Base-by-base conservation (phyloP, 2,113 vertebrate genomes). In the Muscicapa adusta region DNA sequence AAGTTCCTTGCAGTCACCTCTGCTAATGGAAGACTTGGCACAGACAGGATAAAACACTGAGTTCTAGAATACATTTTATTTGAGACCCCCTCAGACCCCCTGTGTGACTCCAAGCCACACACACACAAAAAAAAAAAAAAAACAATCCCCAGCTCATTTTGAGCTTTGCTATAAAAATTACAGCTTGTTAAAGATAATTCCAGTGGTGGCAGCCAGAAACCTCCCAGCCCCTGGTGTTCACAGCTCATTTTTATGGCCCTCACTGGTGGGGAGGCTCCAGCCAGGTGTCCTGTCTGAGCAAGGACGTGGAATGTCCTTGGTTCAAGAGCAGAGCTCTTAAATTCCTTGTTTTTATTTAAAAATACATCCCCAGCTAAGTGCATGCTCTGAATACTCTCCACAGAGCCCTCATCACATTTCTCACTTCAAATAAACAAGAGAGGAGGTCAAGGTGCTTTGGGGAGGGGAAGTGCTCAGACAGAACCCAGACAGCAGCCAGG, bases 11-110 rank as follows among this genome's bases (percentile, higher is more conserved):
- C 67, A 63, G 65, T 66, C 68, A 51, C 53, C 61, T 45, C n/a
- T 54, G 71, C 90, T 96, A 97, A 95, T 94, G 92, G 89, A 94
- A 94, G 38, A 11, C 45, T 91, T 94, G 95, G 95, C 93, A 89
- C 34, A 51, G 65, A 24, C 10, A 80, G 53, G 77, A 43, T 20
- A 66, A 88, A 53, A 45, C 34, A 56, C 0, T 65, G 84, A 96
- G 79, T 93, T 93, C 80, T 71, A 36, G 40, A 91, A 74, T 4
- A 14, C 15, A 14, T 68, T 85, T 83, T 31, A 80, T 73, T 68
- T 71, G 61, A 88, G 36, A 78, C 38, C 50, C 28, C 28, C 36
- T 26, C 34, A 20, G 34, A 31, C 14, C 51, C 40, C 31, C 36
- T 0, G 0, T 3, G n/a, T 6, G 45, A 40, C 58, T 93, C 87